These are phyloP conservation scores for Oithona nana DNA, from an alignment of 2,888 invertebrate species.

Conservation along the genomic window DNA sequence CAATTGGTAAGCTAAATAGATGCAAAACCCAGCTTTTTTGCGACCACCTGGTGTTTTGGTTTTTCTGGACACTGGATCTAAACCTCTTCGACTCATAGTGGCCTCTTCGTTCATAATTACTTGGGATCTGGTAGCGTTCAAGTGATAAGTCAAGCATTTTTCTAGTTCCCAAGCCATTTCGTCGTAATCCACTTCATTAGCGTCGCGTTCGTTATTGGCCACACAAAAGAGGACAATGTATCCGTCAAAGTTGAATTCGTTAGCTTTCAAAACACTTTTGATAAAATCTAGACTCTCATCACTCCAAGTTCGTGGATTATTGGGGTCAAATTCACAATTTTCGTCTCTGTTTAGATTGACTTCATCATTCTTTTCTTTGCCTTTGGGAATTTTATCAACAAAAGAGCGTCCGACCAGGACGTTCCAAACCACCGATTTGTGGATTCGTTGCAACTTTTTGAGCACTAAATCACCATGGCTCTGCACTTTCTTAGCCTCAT, in stretches of 20 bases:
- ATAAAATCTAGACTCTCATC: not conserved
- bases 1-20: not conserved
- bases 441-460: not conserved
- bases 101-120: slow-evolving; percentile 5
- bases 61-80: not conserved
- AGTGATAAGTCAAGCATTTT: not conserved
- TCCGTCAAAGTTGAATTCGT: not conserved
- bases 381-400: slow-evolving; percentile 2
- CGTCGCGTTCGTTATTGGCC: not conserved
- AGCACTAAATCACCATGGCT: not conserved
- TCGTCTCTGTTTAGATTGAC: not conserved
- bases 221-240: not conserved
- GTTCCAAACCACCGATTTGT: slow-evolving; percentile 6
- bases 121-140: not conserved
- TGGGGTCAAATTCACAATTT: not conserved
- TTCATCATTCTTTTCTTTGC: not conserved
- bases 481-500: slow-evolving; percentile 1
- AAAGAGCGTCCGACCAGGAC: not conserved
- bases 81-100: not conserved
- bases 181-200: not conserved
- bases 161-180: slow-evolving; percentile 2
- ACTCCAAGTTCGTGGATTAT: not conserved
- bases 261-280: not conserved
- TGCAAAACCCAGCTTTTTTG: not conserved
- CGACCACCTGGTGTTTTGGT: not conserved